Conservation (phyloP, 2,113 vertebrate species). For the Oreochromis niloticus region DNA sequence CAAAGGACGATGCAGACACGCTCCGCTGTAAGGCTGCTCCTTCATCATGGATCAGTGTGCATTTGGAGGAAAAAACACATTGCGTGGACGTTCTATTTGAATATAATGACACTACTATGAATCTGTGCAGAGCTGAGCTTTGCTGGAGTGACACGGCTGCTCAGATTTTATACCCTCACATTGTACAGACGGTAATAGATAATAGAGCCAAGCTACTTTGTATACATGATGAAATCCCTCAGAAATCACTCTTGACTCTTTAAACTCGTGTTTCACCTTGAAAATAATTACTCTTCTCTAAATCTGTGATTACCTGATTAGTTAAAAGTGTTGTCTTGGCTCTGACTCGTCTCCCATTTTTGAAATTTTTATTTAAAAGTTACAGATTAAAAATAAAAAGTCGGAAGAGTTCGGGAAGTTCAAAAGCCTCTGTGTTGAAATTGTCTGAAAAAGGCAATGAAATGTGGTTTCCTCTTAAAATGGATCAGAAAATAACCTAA, state of each 20-base stretch:
- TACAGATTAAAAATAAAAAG: not conserved
- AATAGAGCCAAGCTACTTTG: not conserved
- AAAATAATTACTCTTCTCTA: not conserved
- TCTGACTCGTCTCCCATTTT: not conserved
- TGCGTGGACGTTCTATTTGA: not conserved
- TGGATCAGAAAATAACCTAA: slow-evolving; percentile 4
- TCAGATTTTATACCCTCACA: not conserved
- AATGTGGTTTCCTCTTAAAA: slow-evolving; percentile 11
- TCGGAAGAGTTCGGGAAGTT: not conserved
- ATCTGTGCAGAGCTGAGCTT: not conserved
- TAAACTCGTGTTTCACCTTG: not conserved
- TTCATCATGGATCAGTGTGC: not conserved
- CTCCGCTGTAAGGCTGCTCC: not conserved
- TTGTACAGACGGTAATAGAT: not conserved
- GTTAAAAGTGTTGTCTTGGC: not conserved
- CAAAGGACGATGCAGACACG: not conserved
- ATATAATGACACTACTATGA: not conserved
- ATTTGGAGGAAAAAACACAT: not conserved
- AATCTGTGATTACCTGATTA: not conserved
- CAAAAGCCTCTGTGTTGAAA: not conserved
- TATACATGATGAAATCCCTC: not conserved
- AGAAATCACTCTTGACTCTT: not conserved
- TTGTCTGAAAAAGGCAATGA: not conserved
- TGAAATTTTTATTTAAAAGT: accelerated
- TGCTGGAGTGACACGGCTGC: not conserved